Evolutionary conservation across 1,140 invertebrate species (phyloP).

Genomic region (Drosophila kanapiae): DNA sequence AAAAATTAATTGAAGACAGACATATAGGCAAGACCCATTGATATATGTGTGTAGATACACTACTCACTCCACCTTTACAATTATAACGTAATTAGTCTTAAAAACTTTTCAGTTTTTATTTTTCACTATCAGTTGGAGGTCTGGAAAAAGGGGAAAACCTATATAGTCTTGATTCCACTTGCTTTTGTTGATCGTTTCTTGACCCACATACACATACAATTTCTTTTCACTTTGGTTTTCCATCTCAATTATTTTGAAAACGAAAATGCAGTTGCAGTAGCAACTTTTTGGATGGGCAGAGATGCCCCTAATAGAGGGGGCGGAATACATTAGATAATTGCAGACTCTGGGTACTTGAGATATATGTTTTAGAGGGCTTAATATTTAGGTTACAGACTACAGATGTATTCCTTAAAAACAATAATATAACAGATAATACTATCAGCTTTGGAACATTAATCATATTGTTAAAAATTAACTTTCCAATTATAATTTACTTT

Average conservation of each 20-base stretch:
- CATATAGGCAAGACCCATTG: background rate
- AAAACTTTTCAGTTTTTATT: background rate
- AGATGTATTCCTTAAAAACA: conserved; percentile 7
- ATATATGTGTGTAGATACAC: background rate
- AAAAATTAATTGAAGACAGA: conserved; percentile 9
- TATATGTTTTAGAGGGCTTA: conserved; percentile 5
- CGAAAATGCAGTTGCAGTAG: background rate
- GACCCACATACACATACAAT: conserved; percentile 22
- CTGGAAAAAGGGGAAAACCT: background rate
- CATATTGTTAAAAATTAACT: too few species aligned
- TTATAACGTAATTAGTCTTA: conserved; percentile 10
- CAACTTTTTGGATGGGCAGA: background rate
- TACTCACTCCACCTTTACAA: background rate
- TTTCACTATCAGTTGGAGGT: conserved; percentile 7
- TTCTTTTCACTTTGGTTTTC: conserved; percentile 22
- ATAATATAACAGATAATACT: background rate
- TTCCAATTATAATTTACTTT: background rate
- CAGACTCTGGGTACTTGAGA: conserved; percentile 6
- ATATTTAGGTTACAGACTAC: too few species aligned
- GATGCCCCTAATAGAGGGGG: too few species aligned
- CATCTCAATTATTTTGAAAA: conserved; percentile 22
- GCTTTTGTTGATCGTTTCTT: conserved; percentile 29
- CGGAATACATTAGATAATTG: conserved; percentile 27
- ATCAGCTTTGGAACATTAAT: too few species aligned
- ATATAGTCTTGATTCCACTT: background rate